phyloP scores from a whole-genome alignment of 2,113 vertebrate genomes.

The Fulmarus glacialis region DNA sequence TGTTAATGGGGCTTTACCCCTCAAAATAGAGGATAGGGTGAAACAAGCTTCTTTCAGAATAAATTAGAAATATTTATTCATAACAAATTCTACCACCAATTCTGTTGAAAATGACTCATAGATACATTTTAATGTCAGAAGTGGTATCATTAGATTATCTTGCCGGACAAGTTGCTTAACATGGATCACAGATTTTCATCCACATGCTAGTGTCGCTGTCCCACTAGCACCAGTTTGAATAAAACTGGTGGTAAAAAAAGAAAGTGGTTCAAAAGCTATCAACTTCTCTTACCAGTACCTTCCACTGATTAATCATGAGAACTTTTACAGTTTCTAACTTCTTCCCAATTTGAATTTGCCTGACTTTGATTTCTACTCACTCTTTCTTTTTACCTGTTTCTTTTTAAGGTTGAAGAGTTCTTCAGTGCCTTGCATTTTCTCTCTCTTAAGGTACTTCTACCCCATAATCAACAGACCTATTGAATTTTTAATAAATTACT shows the following conservation, averaged over 20 bases:
- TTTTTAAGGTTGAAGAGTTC: not conserved
- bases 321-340: not conserved
- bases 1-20: not conserved
- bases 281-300: not conserved
- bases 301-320: not conserved
- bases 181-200: not conserved
- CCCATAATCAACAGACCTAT: not conserved
- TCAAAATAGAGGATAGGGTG: not conserved
- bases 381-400: not conserved
- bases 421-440: not conserved
- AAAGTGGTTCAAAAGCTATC: not conserved
- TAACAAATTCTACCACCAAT: not conserved
- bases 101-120: not conserved
- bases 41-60: not conserved
- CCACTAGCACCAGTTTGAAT: not conserved
- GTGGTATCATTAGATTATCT: not conserved
- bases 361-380: not conserved
- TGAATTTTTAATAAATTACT: not conserved
- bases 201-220: not conserved
- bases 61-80: not conserved
- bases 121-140: not conserved
- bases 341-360: not conserved
- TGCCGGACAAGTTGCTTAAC: not conserved
- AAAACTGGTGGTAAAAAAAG: not conserved
- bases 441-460: not conserved